Conservation (phyloP, 2,113 vertebrate genomes). For the Hyperoodon ampullatus region DNA sequence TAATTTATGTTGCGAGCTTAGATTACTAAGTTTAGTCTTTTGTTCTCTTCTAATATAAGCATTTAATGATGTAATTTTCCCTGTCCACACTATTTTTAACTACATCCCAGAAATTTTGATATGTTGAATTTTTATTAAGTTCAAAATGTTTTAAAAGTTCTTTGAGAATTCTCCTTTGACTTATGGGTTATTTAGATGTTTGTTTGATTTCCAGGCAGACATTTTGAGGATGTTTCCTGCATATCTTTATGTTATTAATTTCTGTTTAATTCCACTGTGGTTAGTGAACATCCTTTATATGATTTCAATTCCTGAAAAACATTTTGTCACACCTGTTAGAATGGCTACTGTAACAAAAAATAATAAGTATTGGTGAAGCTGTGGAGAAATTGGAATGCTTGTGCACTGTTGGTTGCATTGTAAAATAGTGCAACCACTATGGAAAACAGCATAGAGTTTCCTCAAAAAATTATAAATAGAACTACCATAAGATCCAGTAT, state of each 20-base stretch:
- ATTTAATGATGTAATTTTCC: slow-evolving; percentile 19
- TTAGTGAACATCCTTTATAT: neutral
- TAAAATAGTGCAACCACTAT: neutral
- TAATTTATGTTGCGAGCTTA: neutral
- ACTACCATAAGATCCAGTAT: neutral
- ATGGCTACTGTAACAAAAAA: neutral
- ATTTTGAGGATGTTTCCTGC: neutral
- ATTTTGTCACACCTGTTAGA: neutral
- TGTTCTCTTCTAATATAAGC: neutral
- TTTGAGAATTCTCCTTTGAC: neutral
- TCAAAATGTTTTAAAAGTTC: slow-evolving; percentile 50
- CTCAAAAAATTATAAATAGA: slow-evolving; percentile 18
- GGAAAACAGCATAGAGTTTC: neutral
- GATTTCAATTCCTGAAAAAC: slow-evolving; percentile 24
- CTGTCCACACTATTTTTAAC: neutral
- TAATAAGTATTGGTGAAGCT: neutral
- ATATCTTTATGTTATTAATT: slow-evolving; percentile 44
- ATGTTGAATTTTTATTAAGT: slow-evolving; percentile 33
- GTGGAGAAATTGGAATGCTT: neutral
- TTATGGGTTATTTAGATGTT: neutral
- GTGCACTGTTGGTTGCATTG: neutral
- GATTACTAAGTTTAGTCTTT: neutral
- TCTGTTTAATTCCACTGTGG: slow-evolving; percentile 46
- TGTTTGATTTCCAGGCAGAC: neutral
- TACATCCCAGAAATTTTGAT: neutral